Conservation (phyloP, 2,797 vertebrate genomes). For the Sebastolobus alascanus region DNA sequence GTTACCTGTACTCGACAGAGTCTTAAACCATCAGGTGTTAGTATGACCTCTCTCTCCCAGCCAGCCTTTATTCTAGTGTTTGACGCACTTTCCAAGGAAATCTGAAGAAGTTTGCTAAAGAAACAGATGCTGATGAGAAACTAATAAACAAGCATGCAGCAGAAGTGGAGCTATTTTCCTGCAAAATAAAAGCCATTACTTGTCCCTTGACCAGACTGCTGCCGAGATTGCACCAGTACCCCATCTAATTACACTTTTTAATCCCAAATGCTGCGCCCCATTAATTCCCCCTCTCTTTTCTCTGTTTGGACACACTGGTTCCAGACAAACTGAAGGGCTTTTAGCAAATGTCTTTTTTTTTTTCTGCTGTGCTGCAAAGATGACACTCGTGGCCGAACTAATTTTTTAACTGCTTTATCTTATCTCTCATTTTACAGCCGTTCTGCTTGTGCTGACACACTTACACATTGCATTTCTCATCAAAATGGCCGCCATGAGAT, state of each 20-base stretch:
- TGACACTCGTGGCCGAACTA: conserved; percentile 30
- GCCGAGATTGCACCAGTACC: conserved; percentile 47
- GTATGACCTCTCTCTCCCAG: neutral
- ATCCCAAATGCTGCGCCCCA: conserved; percentile 59
- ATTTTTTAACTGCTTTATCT: conserved; percentile 61
- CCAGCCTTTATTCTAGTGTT: conserved; percentile 10
- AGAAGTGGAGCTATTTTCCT: conserved; percentile 46
- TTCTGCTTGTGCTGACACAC: conserved; percentile 60
- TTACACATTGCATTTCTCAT: conserved; percentile 51
- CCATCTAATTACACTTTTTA: conserved; percentile 69
- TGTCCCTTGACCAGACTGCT: conserved; percentile 44
- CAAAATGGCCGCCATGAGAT: conserved; percentile 37
- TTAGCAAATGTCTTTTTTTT: conserved; percentile 29
- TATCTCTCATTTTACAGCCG: conserved; percentile 55
- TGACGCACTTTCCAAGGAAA: conserved; percentile 26
- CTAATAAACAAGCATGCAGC: conserved; percentile 41
- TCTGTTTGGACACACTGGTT: conserved; percentile 52
- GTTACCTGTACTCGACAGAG: conserved; percentile 20
- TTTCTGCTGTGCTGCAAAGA: conserved; percentile 46
- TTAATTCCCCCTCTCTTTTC: conserved; percentile 56
- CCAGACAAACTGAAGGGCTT: conserved; percentile 43
- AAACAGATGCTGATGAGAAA: conserved; percentile 30
- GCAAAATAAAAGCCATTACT: conserved; percentile 43
- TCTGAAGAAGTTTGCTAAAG: conserved; percentile 16
- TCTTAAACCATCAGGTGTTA: conserved; percentile 22